Base-by-base conservation (phyloP, 2,113 vertebrate genomes). In the Alethe castanea region DNA sequence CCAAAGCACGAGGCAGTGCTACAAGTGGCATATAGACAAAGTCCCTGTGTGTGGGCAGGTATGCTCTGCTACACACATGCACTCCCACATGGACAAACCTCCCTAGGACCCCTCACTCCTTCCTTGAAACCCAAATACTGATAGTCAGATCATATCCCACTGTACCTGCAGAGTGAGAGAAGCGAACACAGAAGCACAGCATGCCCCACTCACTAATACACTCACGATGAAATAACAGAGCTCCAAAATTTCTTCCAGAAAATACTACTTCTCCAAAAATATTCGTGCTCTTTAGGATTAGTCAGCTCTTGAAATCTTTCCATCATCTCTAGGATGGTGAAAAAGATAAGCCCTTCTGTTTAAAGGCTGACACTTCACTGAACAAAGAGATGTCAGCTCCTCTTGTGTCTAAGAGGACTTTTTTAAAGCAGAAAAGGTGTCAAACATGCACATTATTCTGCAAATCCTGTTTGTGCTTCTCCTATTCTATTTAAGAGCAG, bases 301-400 rank as follows among this genome's bases (percentile, higher is more conserved):
- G 45, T 61, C 79, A 86, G 54, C 66, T 84, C 52, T 81, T 80
- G 84, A 97, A 92, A 95, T 65, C n/a, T 36, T 95, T 56, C 50
- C 26, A 35, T 78, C 33, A 60, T 35, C 53, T 66, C 44, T 19
- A 72, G 29, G 12, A 90, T 14, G 44, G 10, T 77, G 38, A 86
- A 93, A 88, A 70, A 81, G 31, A 67, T 17, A 81, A 2, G 48
- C 20, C 14, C 89, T 42, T 60, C 59, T 84, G 15, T 77, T 91
- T 82, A 81, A 83, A 82, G 45, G 17, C 48, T 86, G 72, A 36
- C 61, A 48, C 52, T 62, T 62, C 5, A 78, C 47, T 62, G 29
- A 61, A 52, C 29, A n/a, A 76, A 77, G 47, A 73, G 45, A 71
- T 56, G 17, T 33, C 59, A 83, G 12, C 18, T 74, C 8, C 40